These are phyloP conservation scores for Drosophila tanythrix DNA, from an alignment of 2,888 invertebrate species.

Conservation along the genomic window DNA sequence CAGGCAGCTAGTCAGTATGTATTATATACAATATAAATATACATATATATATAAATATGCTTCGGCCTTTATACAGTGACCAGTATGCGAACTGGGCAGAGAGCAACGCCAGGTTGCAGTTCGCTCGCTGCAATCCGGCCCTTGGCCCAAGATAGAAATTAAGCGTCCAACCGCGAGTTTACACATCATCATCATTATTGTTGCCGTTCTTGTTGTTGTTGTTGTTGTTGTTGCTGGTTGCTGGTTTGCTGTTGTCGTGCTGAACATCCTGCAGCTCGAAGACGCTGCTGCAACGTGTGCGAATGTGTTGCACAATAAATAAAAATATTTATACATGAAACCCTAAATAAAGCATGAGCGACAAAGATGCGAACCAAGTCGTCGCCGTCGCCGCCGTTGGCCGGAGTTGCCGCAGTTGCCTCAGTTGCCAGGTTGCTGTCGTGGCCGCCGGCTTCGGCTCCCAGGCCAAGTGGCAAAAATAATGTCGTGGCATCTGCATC, in stretches of 20 bases:
- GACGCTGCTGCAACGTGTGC: conserved; percentile 68
- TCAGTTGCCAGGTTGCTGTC: conserved; percentile 36
- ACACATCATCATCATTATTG: conserved; percentile 81
- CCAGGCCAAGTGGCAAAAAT: conserved; percentile 78
- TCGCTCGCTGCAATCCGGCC: conserved; percentile 32
- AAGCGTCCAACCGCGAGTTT: conserved; percentile 80
- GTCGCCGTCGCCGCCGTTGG: conserved; percentile 24
- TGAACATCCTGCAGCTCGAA: conserved; percentile 58
- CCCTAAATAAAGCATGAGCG: conserved; percentile 81
- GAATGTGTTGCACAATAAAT: conserved; percentile 81
- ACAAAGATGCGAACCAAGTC: conserved; percentile 78
- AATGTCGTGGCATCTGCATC: conserved; percentile 80
- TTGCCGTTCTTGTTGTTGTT: conserved; percentile 49
- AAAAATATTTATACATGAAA: conserved; percentile 81
- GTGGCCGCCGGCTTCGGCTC: conserved; percentile 51
- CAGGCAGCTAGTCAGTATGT: background rate
- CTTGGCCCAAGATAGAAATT: conserved; percentile 76
- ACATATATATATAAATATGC: conserved; percentile 11
- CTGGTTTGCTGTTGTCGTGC: conserved; percentile 56
- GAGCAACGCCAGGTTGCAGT: conserved; percentile 24
- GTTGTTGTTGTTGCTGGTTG: conserved; percentile 11
- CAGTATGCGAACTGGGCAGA: background rate
- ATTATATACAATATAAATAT: background rate
- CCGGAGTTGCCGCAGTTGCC: conserved; percentile 17
- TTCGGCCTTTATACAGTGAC: conserved; percentile 6